Conservation (phyloP, 1,140 invertebrate genomes). For the Caenorhabditis latens region DNA sequence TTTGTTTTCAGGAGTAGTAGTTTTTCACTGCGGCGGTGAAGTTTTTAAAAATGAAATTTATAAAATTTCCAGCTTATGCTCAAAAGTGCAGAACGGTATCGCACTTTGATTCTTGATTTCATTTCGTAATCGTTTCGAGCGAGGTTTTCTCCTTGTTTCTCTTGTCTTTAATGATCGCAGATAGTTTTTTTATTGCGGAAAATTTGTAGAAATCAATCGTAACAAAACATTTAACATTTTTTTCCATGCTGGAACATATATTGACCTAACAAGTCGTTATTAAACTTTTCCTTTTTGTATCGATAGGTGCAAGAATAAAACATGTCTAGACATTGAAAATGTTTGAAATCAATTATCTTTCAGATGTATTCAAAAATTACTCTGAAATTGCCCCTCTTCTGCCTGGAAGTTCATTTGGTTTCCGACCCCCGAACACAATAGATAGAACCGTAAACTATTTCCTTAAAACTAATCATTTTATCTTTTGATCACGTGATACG, state of each 20-base stretch:
- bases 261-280: too few relatives aligned
- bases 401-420: too few relatives aligned
- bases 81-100: background rate
- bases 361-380: too few relatives aligned
- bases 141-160: too few relatives aligned
- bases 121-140: background rate
- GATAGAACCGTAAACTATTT: background rate
- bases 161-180: too few relatives aligned
- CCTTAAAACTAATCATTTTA: background rate
- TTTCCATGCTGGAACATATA: too few relatives aligned
- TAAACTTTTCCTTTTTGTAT: too few relatives aligned
- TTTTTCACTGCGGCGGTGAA: background rate
- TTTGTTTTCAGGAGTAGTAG: slow-evolving; percentile 16
- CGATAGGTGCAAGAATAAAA: too few relatives aligned
- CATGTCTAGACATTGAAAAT: background rate
- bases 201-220: too few relatives aligned
- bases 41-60: background rate
- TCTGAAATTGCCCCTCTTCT: too few relatives aligned
- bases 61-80: background rate
- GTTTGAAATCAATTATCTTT: background rate
- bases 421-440: background rate
- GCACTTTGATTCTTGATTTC: background rate
- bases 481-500: slow-evolving; percentile 48
- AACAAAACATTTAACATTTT: too few relatives aligned
- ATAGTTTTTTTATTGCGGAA: too few relatives aligned